Evolutionary conservation across 2,888 invertebrate species (phyloP), one percentile per base, ranked within the genome.

Genomic region (Aplocera efformata): DNA sequence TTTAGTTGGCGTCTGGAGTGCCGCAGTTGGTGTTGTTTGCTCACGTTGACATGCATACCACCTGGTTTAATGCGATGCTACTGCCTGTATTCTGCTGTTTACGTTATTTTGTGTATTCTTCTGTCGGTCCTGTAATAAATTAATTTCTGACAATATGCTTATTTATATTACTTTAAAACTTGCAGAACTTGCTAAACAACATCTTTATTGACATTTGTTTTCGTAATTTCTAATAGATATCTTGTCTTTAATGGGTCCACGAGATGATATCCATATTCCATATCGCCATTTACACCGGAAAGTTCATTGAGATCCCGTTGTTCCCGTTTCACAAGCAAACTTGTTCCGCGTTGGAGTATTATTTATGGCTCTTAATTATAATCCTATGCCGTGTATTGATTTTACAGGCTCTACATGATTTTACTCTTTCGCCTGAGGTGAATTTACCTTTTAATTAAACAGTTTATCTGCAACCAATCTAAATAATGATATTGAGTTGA

Each of bases 11-110:
- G 68, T 59, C 65, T 61, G 64, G 56, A 69, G 67, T 73, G 66
- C 72, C 68, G 60, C 60, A 63, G 63, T 63, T 68, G 53, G 59
- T 58, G 58, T 52, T 84, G 71, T 84, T 83, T 84, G 70, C 64
- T 58, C 59, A 69, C 72, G 79, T 69, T 77, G 79, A 76, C 74
- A 75, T 76, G 80, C 81, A 81, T 83, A 76, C 75, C 78, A 65
- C 64, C 66, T 63, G 67, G 67, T 75, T 73, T 71, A 76, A 67
- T 64, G 65, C 62, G 27, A 45, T 64, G 65, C 62, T 24, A 45
- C 36, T 28, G 41, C 39, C 33, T 25, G 37, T 36, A 46, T 46
- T 46, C 9, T 17, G 13, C 13, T 17, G 13, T 17, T 17, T 17
- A 17, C 13, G 13, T 17, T 17, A 5, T 17, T 2, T 17, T 17